Evolutionary conservation across 2,113 vertebrate species (phyloP).

Genomic region (Felis chaus): DNA sequence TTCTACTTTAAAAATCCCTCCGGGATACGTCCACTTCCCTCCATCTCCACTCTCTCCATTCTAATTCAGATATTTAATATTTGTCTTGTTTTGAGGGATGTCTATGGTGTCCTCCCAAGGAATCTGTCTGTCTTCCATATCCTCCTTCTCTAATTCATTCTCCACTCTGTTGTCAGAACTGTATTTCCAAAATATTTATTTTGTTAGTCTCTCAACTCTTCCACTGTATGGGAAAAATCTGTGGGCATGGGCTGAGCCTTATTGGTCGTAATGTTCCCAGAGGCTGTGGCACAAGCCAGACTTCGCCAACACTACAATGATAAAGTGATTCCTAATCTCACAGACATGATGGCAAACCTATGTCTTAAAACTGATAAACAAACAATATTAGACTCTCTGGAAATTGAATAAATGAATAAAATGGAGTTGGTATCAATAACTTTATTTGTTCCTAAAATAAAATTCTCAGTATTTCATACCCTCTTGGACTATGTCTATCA

Average conservation of each 20-base stretch:
- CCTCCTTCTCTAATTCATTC: background rate
- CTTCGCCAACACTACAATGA: background rate
- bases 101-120: background rate
- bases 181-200: background rate
- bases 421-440: background rate
- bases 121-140: background rate
- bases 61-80: background rate
- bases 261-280: background rate
- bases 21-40: background rate
- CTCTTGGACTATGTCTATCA: background rate
- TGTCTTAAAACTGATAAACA: background rate
- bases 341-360: background rate
- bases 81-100: background rate
- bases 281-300: background rate
- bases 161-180: background rate
- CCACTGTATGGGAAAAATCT: background rate
- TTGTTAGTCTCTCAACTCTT: background rate
- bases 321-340: background rate
- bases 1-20: background rate
- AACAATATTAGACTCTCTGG: background rate
- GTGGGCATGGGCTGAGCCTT: background rate
- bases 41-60: background rate
- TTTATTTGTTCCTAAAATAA: background rate
- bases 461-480: background rate
- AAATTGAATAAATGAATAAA: background rate